Evolutionary conservation across 2,113 vertebrate genomes (phyloP).

Genomic region (Pheucticus melanocephalus): DNA sequence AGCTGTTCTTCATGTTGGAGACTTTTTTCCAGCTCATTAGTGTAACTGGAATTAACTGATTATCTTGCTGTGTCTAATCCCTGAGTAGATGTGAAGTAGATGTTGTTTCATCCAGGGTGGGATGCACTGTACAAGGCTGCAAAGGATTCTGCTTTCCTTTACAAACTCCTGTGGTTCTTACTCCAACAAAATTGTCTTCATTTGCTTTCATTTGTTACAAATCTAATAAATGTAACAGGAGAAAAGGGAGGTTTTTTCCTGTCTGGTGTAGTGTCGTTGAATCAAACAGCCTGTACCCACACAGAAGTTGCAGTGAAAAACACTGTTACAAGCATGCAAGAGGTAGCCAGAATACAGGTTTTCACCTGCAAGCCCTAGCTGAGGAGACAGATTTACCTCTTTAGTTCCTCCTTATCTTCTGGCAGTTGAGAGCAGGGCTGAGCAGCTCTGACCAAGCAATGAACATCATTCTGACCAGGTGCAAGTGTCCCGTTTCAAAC

Average conservation of each 20-base stretch:
- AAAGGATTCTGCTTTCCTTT: neutral
- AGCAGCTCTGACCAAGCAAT: neutral
- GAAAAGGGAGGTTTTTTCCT: neutral
- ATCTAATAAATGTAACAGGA: neutral
- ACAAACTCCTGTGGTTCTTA: neutral
- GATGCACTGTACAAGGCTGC: neutral
- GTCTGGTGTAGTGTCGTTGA: neutral
- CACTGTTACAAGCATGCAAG: neutral
- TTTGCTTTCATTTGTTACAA: neutral
- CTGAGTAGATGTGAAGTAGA: neutral
- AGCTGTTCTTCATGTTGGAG: neutral
- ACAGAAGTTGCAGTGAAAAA: neutral
- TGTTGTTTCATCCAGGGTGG: neutral
- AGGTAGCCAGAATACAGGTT: neutral
- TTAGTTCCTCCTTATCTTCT: neutral
- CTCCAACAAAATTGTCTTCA: neutral
- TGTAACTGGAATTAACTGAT: neutral
- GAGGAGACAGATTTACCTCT: neutral
- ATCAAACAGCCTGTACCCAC: neutral
- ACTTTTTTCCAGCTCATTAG: neutral
- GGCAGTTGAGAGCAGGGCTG: fast-evolving
- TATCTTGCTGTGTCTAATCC: neutral
- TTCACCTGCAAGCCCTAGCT: neutral
- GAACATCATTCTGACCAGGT: neutral
- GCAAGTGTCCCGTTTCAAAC: neutral